A percentile compares a stretch with the other conserved stretches of the same genome.
Conservation (phyloP, 2,797 vertebrate species). For the Schizopygopsis malacanthus region DNA sequence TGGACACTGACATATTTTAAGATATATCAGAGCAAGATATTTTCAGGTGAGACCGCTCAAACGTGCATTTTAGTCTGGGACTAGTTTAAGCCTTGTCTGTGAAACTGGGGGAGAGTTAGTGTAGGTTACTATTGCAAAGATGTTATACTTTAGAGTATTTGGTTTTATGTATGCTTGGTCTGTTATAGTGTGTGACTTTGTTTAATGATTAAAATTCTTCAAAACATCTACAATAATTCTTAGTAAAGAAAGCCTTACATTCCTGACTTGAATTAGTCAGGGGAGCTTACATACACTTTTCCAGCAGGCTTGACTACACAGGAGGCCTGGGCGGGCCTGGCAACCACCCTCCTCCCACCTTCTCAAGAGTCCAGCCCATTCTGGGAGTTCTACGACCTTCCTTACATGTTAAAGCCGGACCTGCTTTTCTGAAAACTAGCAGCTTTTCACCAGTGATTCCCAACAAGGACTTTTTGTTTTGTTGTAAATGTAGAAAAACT, state of each 20-base stretch:
- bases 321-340: background rate
- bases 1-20: too few species aligned
- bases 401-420: background rate
- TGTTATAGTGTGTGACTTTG: constrained; percentile 42
- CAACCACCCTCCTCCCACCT: background rate
- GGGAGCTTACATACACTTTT: background rate
- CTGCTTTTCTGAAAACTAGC: background rate
- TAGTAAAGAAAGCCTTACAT: background rate
- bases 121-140: constrained; percentile 8
- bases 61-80: too few species aligned
- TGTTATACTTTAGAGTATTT: constrained; percentile 40
- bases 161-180: constrained; percentile 49
- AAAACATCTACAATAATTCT: constrained; percentile 10
- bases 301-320: background rate
- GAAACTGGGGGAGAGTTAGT: background rate
- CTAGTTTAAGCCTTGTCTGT: too few species aligned
- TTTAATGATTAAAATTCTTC: constrained; percentile 51
- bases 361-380: background rate
- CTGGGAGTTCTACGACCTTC: background rate
- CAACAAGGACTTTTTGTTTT: background rate
- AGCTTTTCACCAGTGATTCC: background rate
- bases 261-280: background rate
- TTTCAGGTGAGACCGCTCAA: too few species aligned
- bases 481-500: background rate
- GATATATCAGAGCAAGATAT: too few species aligned